A percentile compares a stretch with the other conserved stretches of the same genome.
Conservation (phyloP, 2,888 invertebrate genomes). For the Spisula solida region DNA sequence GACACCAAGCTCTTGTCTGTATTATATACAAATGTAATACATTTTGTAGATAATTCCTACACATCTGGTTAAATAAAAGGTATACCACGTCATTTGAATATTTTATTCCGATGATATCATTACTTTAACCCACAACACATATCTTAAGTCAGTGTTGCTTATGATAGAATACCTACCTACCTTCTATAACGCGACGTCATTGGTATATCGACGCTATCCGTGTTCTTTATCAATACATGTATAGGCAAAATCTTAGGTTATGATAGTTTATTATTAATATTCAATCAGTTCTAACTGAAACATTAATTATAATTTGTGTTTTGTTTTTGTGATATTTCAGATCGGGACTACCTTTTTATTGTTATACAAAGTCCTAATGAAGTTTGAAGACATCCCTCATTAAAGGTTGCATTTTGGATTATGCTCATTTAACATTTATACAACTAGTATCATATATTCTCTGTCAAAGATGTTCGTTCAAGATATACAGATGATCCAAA, state of each 20-base stretch:
- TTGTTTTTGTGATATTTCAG: conserved; percentile 87
- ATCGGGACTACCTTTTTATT: conserved; percentile 97
- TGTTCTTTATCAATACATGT: no score
- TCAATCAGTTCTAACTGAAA: neutral
- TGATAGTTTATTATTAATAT: neutral
- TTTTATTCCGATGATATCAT: no score
- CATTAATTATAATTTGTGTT: neutral
- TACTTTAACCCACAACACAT: no score
- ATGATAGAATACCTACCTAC: no score
- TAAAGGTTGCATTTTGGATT: neutral
- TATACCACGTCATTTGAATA: no score
- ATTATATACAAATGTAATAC: no score
- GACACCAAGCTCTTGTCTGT: neutral
- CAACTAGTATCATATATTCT: neutral
- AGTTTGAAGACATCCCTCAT: neutral
- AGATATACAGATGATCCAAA: neutral
- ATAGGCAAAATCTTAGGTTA: no score
- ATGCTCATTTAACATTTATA: neutral
- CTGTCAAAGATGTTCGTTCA: neutral
- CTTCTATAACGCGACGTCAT: no score
- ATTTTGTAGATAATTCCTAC: no score
- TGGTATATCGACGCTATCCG: no score
- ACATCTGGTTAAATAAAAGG: no score
- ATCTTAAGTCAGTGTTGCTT: no score
- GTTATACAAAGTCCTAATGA: conserved; percentile 91